Evolutionary conservation across 2,797 vertebrate genomes (phyloP), one percentile per base, ranked within the genome.

Genomic region (Neoniphon sammara): DNA sequence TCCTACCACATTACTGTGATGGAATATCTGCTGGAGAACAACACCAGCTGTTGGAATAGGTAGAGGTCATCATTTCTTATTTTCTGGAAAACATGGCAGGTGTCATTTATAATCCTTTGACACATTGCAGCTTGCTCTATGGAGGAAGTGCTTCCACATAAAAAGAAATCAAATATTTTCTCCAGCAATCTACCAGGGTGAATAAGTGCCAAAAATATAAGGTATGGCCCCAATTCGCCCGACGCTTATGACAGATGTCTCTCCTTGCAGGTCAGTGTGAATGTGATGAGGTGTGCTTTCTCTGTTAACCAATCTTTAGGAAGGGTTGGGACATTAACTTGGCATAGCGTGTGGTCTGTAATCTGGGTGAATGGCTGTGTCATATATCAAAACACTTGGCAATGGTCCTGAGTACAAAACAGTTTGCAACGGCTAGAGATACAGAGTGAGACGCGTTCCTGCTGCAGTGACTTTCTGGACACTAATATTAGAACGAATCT

Each of bases 61-160:
- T 82, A 63, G 83, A 82, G 85, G 85, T 89, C 83, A 88, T 89
- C 70, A 62, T 81, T 70, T 78, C 57, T 80, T 83, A 74, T 87
- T 84, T 87, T 81, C 76, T 44, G 23, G 7, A 77, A 80, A 84
- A 85, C 30, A 52, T 81, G 80, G 54, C 89, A 85, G 79, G 72
- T 84, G 81, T 84, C 77, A 85, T 91, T 89, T 89, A 80, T 87
- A 87, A 89, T 84, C 67, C 65, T 36, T 69, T 81, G 85, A 85
- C 87, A 90, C 42, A 55, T 60, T 71, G 70, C 83, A 78, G 75
- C 78, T 71, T 80, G 49, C 72, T 85, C 49, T 50, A n/a, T 42
- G 65, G 61, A 83, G 69, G 46, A 70, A 83, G 60, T 30, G 23
- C 62, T 52, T 84, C 60, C 65, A 65, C 70, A 73, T 20, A 59